Evolutionary conservation across 2,797 vertebrate genomes (phyloP).

Genomic region (Choloepus didactylus): DNA sequence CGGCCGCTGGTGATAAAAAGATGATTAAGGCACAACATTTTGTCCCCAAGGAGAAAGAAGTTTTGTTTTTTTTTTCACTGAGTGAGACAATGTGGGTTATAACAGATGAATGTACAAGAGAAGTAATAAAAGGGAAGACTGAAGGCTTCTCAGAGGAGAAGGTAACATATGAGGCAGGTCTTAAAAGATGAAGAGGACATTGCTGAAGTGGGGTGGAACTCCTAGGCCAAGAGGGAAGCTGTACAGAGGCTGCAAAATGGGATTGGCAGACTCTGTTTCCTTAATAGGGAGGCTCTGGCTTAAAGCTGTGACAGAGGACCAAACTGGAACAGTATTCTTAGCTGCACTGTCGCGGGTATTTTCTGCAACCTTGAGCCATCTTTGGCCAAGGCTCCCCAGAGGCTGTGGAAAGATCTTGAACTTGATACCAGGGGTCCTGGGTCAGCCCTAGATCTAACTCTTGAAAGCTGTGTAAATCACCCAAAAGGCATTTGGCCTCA

Average conservation of each 20-base stretch:
- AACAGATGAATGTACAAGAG: background rate
- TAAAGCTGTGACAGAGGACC: background rate
- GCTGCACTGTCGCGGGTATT: background rate
- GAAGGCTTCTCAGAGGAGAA: slow-evolving; percentile 8
- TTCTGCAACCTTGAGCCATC: background rate
- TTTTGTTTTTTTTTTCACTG: background rate
- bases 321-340: background rate
- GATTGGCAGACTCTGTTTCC: background rate
- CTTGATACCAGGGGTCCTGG: background rate
- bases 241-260: background rate
- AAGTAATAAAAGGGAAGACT: background rate
- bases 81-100: background rate
- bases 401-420: background rate
- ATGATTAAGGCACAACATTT: background rate
- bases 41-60: background rate
- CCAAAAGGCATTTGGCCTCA: background rate
- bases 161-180: background rate
- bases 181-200: background rate
- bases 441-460: background rate
- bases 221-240: background rate
- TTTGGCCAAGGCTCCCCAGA: background rate
- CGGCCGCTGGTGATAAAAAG: slow-evolving; percentile 2
- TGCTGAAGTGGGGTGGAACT: background rate
- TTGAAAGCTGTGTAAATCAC: background rate
- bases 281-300: background rate